Percentiles rank a stretch among this genome's conserved stretches.
These are phyloP conservation scores for Tineola bisselliella DNA, from an alignment of 2,888 invertebrate species.

Conservation along the genomic window DNA sequence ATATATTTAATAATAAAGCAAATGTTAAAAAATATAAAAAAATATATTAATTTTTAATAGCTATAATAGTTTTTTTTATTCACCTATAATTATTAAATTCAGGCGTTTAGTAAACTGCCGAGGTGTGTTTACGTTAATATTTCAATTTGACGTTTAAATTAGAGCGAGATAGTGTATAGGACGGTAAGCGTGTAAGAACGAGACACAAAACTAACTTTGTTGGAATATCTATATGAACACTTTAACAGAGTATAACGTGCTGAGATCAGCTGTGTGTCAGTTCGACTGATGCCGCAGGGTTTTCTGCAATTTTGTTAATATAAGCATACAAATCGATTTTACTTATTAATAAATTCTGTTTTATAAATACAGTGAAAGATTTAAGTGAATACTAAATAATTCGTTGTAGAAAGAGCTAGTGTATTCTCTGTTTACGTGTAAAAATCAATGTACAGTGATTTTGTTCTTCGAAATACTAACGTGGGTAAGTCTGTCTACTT, in stretches of 20 bases:
- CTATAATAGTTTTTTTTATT: background rate
- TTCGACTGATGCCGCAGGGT: background rate
- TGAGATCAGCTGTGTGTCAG: background rate
- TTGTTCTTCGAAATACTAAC: background rate
- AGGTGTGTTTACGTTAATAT: no score
- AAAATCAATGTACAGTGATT: background rate
- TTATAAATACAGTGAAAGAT: background rate
- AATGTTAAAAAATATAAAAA: constrained; percentile 29
- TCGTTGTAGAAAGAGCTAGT: background rate
- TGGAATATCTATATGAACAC: no score
- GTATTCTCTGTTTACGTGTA: background rate
- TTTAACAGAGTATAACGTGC: no score
- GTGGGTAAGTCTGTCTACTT: background rate
- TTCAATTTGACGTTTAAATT: no score
- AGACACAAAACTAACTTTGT: no score
- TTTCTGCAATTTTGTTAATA: background rate
- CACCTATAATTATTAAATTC: background rate
- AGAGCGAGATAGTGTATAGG: no score
- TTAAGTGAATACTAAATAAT: background rate
- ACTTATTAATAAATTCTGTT: background rate
- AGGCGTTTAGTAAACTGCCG: background rate
- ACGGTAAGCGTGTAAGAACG: no score
- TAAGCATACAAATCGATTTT: background rate
- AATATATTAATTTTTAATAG: constrained; percentile 19
- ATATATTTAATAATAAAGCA: constrained; percentile 22